phyloP scores from a whole-genome alignment of 2,113 vertebrate genomes.

The Gobius niger region DNA sequence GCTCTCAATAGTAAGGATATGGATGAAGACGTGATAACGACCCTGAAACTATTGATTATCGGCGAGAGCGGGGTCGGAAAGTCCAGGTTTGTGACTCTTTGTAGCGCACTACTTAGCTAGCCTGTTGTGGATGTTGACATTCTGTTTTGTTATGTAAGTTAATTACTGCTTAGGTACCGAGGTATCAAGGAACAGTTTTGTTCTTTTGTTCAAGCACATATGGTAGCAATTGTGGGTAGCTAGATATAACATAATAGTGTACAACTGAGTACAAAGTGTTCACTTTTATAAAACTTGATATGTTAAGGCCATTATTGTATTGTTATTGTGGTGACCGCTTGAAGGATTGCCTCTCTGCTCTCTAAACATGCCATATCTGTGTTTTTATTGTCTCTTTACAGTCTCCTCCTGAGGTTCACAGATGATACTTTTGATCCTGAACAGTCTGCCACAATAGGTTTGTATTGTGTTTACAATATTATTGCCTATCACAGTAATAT shows the following conservation, averaged over 20 bases:
- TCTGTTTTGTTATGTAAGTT: conserved; percentile 38
- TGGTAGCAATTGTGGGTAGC: not conserved
- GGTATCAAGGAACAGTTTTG: not conserved
- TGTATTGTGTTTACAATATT: not conserved
- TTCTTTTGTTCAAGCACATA: not conserved
- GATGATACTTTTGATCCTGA: conserved; percentile 97
- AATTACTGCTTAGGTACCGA: conserved; percentile 6
- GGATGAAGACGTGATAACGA: conserved; percentile 96
- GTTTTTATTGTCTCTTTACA: conserved; percentile 12
- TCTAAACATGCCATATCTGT: conserved; percentile 12
- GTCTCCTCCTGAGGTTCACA: conserved; percentile 86
- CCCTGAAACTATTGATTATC: conserved; percentile 94
- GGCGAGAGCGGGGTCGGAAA: conserved; percentile 97
- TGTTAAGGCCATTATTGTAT: not conserved
- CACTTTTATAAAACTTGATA: not conserved
- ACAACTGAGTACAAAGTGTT: not conserved
- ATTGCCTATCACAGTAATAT: not conserved
- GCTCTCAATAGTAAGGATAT: conserved; percentile 62
- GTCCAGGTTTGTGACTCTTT: conserved; percentile 82
- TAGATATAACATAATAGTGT: not conserved
- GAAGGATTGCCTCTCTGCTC: conserved; percentile 13
- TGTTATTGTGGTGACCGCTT: not conserved
- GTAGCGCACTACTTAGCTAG: conserved; percentile 31
- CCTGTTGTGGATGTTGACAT: conserved; percentile 54
- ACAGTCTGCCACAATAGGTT: conserved; percentile 95